phyloP scores from a whole-genome alignment of 2,888 invertebrate genomes.

The Eupithecia tripunctaria region DNA sequence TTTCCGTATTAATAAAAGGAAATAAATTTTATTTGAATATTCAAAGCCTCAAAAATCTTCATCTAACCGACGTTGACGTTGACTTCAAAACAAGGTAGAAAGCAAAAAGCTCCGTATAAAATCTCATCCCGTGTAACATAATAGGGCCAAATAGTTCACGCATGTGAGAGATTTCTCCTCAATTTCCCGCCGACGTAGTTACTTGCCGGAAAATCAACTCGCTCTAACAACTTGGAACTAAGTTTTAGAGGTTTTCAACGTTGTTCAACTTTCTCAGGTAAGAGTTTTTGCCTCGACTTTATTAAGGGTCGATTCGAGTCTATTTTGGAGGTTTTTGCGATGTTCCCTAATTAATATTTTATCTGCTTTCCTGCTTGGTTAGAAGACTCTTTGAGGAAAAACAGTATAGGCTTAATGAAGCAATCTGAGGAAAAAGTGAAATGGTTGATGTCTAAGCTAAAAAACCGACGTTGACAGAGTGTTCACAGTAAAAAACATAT shows the following conservation, averaged over 20 bases:
- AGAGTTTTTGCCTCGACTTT: constrained; percentile 16
- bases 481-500: no score
- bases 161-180: constrained; percentile 27
- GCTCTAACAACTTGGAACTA: constrained; percentile 34
- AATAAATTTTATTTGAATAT: not conserved
- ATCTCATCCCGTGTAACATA: constrained; percentile 14
- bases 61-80: no score
- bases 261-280: constrained; percentile 15
- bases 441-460: not conserved
- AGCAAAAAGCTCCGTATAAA: not conserved
- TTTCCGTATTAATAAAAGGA: no score
- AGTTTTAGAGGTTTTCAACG: constrained; percentile 29
- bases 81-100: not conserved
- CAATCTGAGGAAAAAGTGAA: not conserved
- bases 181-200: constrained; percentile 27
- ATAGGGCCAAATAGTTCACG: constrained; percentile 22
- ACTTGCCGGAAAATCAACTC: constrained; percentile 35
- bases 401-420: not conserved
- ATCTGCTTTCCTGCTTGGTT: not conserved
- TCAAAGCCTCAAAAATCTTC: not conserved
- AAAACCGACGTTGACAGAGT: no score
- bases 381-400: not conserved
- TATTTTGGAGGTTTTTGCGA: constrained; percentile 6
- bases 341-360: constrained; percentile 6
- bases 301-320: constrained; percentile 11